Conservation (phyloP, 1,140 invertebrate species). For the Tetramorium alpestre region DNA sequence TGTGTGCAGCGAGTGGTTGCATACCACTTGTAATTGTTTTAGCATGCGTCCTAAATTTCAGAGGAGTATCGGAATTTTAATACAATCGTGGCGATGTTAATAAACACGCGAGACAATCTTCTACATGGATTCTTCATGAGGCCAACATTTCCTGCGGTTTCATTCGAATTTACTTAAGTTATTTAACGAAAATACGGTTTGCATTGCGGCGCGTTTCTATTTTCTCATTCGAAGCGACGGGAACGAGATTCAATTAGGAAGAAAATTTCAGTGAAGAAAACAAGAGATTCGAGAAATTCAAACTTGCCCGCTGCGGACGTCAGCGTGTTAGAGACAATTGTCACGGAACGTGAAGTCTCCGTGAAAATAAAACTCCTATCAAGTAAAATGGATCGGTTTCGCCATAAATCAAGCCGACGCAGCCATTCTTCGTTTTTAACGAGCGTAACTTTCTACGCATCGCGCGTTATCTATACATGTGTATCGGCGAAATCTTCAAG, state of each 20-base stretch:
- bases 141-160: conserved; percentile 19
- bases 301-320: neutral
- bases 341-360: neutral
- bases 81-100: conserved; percentile 35
- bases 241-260: neutral
- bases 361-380: neutral
- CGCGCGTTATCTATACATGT: neutral
- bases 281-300: neutral
- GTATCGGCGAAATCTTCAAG: neutral
- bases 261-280: neutral
- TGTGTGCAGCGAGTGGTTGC: neutral
- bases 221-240: neutral
- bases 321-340: neutral
- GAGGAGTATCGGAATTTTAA: conserved; percentile 42
- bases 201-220: too few species aligned
- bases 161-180: conserved; percentile 12
- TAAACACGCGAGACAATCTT: conserved; percentile 43
- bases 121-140: neutral
- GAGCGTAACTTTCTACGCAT: neutral
- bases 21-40: conserved; percentile 32
- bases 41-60: conserved; percentile 40
- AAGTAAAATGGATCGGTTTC: neutral
- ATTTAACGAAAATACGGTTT: neutral
- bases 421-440: neutral
- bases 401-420: neutral